Percentiles rank a stretch among this genome's conserved stretches.
Evolutionary conservation across 2,888 invertebrate species (phyloP).

Genomic region (Rhabditophanes sp.): DNA sequence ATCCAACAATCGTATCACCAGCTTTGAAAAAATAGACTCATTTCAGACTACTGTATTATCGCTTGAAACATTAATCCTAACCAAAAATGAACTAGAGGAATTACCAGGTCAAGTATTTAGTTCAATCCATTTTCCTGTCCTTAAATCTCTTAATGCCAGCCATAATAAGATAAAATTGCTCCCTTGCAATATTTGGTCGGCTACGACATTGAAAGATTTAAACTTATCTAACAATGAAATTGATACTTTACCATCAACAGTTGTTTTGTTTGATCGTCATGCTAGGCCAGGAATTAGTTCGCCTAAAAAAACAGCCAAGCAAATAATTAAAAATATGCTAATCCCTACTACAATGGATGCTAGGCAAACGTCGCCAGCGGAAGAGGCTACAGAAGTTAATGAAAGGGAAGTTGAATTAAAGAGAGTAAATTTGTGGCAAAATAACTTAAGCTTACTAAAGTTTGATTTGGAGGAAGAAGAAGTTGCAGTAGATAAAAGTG

Average conservation of each 20-base stretch:
- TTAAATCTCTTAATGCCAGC: constrained; percentile 65
- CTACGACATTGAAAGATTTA: constrained; percentile 47
- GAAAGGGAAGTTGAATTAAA: constrained; percentile 48
- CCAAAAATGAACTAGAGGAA: constrained; percentile 67
- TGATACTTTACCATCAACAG: too few species aligned
- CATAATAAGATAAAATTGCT: constrained; percentile 69
- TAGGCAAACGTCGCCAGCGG: too few species aligned
- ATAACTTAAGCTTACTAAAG: constrained; percentile 19
- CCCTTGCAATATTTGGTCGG: constrained; percentile 14
- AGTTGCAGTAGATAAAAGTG: background rate
- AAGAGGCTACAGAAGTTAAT: too few species aligned
- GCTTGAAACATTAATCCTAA: constrained; percentile 62
- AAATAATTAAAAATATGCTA: too few species aligned
- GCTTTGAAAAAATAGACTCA: constrained; percentile 10
- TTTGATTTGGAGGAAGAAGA: constrained; percentile 20
- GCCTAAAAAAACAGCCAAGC: too few species aligned
- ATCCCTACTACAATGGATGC: too few species aligned
- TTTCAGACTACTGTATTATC: constrained; percentile 21
- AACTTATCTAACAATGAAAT: constrained; percentile 72
- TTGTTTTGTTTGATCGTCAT: too few species aligned
- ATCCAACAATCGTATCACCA: constrained; percentile 12
- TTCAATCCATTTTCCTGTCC: constrained; percentile 20
- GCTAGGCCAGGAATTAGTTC: too few species aligned
- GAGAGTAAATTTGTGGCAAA: constrained; percentile 58
- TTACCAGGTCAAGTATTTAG: constrained; percentile 56